phyloP scores from a whole-genome alignment of 2,797 vertebrate species.

The Lepus oiostolus region DNA sequence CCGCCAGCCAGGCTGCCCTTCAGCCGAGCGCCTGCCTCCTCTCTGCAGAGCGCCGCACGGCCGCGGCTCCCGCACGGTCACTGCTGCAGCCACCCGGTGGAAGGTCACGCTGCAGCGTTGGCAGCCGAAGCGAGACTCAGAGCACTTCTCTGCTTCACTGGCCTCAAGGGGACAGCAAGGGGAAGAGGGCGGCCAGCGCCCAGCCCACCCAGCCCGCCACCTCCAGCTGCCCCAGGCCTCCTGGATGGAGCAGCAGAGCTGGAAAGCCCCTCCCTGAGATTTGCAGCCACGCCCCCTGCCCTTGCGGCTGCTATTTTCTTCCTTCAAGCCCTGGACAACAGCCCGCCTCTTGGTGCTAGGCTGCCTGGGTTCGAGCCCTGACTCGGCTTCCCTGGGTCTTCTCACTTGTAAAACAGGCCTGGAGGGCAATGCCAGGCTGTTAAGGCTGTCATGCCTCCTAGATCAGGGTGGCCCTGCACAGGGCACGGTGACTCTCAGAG shows the following conservation, averaged over 20 bases:
- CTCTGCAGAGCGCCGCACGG: accelerated
- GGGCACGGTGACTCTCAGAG: neutral
- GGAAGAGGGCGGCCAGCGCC: neutral
- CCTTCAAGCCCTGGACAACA: neutral
- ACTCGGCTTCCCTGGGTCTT: neutral
- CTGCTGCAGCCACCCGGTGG: neutral
- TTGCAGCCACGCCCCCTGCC: neutral
- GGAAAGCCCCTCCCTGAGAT: neutral
- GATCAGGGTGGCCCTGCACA: neutral
- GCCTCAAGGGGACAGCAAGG: neutral
- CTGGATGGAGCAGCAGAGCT: accelerated
- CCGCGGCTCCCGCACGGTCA: accelerated
- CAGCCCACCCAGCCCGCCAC: too few relatives aligned
- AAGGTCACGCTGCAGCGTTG: neutral
- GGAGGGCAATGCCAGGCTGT: neutral
- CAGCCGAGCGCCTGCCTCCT: neutral
- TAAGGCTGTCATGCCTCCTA: neutral
- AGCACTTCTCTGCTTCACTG: neutral
- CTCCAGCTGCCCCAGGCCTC: neutral
- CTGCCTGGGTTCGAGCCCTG: neutral
- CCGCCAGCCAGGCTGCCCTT: neutral
- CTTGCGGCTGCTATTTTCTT: neutral
- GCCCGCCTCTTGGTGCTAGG: neutral
- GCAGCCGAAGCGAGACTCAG: neutral
- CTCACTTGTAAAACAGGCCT: neutral